phyloP scores from a whole-genome alignment of 2,797 vertebrate species.

The Melanotaenia trifasciata region DNA sequence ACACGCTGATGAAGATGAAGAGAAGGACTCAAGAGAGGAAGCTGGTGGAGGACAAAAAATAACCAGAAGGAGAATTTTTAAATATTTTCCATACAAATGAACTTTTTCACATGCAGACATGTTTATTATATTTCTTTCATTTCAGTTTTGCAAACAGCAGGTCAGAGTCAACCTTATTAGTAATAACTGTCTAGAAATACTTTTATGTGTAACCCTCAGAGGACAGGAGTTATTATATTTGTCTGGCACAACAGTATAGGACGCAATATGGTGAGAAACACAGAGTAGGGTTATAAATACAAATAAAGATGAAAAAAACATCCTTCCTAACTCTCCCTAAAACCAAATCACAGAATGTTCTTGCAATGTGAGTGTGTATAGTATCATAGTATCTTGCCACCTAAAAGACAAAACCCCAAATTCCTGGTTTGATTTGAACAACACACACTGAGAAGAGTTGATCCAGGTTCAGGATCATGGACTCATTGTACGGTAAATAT shows the following conservation, averaged over 20 bases:
- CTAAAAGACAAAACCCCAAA: conserved; percentile 20
- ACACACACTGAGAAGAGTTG: conserved; percentile 29
- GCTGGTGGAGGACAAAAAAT: conserved; percentile 29
- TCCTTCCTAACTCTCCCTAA: not conserved
- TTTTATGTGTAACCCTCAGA: conserved; percentile 10
- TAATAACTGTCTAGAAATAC: conserved; percentile 27
- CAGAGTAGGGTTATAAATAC: not conserved
- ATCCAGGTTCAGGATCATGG: conserved; percentile 18
- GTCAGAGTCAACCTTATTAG: not conserved
- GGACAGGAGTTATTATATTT: conserved; percentile 36
- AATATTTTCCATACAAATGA: conserved; percentile 22
- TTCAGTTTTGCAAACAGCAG: conserved; percentile 1
- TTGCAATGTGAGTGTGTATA: conserved; percentile 35
- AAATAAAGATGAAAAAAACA: conserved; percentile 9
- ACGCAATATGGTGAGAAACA: conserved; percentile 1
- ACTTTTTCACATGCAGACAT: not conserved
- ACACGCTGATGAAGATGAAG: conserved; percentile 41
- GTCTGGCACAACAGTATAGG: conserved; percentile 4
- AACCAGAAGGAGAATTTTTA: conserved; percentile 17
- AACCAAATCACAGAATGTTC: conserved; percentile 47
- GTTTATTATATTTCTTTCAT: not conserved
- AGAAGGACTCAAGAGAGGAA: conserved; percentile 17
- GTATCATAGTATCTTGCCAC: conserved; percentile 23
- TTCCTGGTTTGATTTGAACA: conserved; percentile 32
- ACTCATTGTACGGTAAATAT: conserved; percentile 32